These are phyloP conservation scores for Poeciliopsis infans DNA, from an alignment of 2,797 vertebrate species.

Conservation along the genomic window DNA sequence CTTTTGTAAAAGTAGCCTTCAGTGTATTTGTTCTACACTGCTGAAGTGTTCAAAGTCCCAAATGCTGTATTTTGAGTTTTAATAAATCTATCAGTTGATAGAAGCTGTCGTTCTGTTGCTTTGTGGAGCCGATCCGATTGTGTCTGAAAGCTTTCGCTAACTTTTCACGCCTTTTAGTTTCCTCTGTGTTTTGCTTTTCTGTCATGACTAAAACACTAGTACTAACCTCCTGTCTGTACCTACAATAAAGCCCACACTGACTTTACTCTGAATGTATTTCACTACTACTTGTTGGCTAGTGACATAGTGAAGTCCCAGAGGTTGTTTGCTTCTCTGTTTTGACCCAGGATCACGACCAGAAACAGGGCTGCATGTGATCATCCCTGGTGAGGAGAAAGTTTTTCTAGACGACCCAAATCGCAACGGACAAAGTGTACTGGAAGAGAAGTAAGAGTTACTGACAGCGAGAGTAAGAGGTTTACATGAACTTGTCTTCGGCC, in stretches of 20 bases:
- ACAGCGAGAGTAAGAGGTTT: no score
- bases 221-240: neutral
- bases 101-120: constrained; percentile 82
- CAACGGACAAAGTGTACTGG: constrained; percentile 93
- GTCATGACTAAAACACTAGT: constrained; percentile 51
- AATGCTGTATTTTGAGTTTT: constrained; percentile 92
- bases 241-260: constrained; percentile 11
- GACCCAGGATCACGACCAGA: constrained; percentile 89
- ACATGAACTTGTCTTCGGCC: neutral
- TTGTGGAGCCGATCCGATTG: constrained; percentile 37
- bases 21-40: constrained; percentile 87
- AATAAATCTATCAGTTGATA: constrained; percentile 98
- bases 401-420: constrained; percentile 92
- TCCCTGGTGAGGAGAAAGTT: constrained; percentile 94
- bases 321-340: constrained; percentile 66
- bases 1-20: constrained; percentile 67
- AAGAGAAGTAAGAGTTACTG: constrained; percentile 90
- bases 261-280: constrained; percentile 5
- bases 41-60: constrained; percentile 78
- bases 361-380: constrained; percentile 90
- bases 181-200: constrained; percentile 28
- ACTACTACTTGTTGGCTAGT: neutral
- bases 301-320: constrained; percentile 4
- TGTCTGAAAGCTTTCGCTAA: constrained; percentile 9
- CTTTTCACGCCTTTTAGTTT: constrained; percentile 39